Percentiles rank a stretch among this genome's conserved stretches.
Evolutionary conservation across 2,797 vertebrate genomes (phyloP).

Genomic region (Paguma larvata): DNA sequence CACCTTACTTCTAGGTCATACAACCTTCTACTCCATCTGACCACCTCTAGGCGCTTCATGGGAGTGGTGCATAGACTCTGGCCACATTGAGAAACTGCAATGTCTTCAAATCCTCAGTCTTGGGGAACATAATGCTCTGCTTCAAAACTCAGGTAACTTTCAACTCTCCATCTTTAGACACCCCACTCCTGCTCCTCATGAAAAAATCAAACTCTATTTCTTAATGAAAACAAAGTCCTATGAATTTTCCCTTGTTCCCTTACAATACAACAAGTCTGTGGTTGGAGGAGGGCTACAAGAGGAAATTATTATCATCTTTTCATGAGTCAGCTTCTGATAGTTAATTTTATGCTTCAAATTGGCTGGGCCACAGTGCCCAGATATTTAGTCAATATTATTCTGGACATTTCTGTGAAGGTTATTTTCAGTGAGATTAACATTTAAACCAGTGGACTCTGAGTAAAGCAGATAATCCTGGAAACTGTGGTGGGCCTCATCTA

Average conservation of each 20-base stretch:
- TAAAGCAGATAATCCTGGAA: not conserved
- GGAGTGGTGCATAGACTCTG: not conserved
- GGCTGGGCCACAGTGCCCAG: not conserved
- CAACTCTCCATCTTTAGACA: not conserved
- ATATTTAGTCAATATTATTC: not conserved
- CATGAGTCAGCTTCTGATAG: not conserved
- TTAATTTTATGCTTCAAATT: not conserved
- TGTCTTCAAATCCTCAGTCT: not conserved
- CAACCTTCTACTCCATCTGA: not conserved
- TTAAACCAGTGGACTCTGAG: not conserved
- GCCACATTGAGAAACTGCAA: not conserved
- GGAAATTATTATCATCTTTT: not conserved
- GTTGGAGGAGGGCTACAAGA: not conserved
- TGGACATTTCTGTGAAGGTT: not conserved
- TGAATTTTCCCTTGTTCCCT: not conserved
- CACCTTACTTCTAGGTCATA: not conserved
- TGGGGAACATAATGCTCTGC: not conserved
- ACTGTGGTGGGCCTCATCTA: not conserved
- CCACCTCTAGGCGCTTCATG: not conserved
- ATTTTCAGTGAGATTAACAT: not conserved
- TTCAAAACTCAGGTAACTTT: not conserved
- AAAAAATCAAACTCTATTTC: not conserved
- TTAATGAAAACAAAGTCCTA: not conserved
- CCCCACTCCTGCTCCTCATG: not conserved
- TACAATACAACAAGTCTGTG: not conserved